Evolutionary conservation across 2,113 vertebrate species (phyloP), one percentile per base, ranked within the genome.

Genomic region (Salvelinus namaycush): DNA sequence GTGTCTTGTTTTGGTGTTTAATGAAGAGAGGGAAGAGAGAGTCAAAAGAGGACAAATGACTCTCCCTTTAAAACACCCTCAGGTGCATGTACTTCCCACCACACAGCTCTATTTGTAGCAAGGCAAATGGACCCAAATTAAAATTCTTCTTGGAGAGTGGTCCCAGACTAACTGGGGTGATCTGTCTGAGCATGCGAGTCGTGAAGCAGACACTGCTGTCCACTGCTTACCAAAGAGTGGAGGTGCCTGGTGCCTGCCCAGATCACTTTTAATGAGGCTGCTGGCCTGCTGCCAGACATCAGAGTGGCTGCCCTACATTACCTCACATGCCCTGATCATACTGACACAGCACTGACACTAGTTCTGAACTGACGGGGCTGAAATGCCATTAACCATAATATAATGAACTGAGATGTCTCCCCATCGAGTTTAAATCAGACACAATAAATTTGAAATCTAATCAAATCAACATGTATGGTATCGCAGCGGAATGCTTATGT

Each of bases 181-280:
- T 1, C 24, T 77, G 67, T 80, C 72, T 77, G 68, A 77, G 66
- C 59, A 70, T 51, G 71, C 66, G 66, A 72, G 75, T 71, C 26
- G 68, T 69, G 72, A 80, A 49, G 69, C 75, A 80, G 54, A 78
- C 70, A 64, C 70, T 31, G 44, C 65, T 72, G 71, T 79, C 73
- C 68, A 20, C 68, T 74, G 71, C 72, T 68, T 72, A 72, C 69
- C 77, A 62, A 44, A 54, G 69, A 8, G 26, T 64, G 65, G 4
- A 44, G 80, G 51, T 54, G 51, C 51, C 51, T 22, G 8, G 31
- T 73, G 59, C 69, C 48, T 29, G 44, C 54, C 68, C 65, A 77
- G 72, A 79, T 79, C 77, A 62, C n/a, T 79, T 79, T 81, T 81
- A 81, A 79, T 81, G 68, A 75, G 74, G 68, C 72, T 79, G 83